Base-by-base conservation (phyloP, 2,888 invertebrate genomes). In the Dromius quadrimaculatus region DNA sequence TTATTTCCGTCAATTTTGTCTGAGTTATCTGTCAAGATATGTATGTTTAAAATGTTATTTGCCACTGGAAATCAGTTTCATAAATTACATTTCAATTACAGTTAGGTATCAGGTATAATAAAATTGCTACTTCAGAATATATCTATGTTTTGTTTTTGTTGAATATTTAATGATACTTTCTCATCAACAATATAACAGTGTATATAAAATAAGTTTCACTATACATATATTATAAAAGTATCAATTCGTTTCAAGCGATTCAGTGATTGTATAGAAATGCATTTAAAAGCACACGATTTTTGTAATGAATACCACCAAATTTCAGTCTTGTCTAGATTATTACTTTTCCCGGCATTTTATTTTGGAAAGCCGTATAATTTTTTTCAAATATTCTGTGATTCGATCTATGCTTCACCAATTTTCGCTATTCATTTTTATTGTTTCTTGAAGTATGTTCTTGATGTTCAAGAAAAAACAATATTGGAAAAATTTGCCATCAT, bases 261-360 rank as follows among this genome's bases (percentile, higher is more conserved):
- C 13, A 22, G 11, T 22, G 8, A 2, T 2, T 9, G 15, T 15
- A 1, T 47, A 2, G n/a, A 9, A 47, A 54, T 54, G 54, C 28
- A 5, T 4, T 9, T 28, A n/a, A 13, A 54, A 54, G 5, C 9
- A 28, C 5, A 28, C 13, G 54, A 54, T 22, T 54, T 23, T 54
- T 28, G 54, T n/a, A 13, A 6, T 32, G 54, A 54, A 22, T 11
- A 28, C 2, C 23, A 28, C 8, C 28, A 54, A 11, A 8, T 54
- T 3, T 6, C 23, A 13, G 13, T 54, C n/a, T 22, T 54, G 17
- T 28, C 54, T 6, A 54, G 28, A 54, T 1, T 54, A 5, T 15
- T 32, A 54, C 4, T 54, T 28, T 54, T 54, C 19, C 54, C 54
- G 5, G 15, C 28, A 28, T 54, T 54, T 28, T 32, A 13, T 2